Percentiles rank a stretch among this genome's conserved stretches.
Conservation (phyloP, 2,797 vertebrate genomes). For the Notoglanidium macrostoma region DNA sequence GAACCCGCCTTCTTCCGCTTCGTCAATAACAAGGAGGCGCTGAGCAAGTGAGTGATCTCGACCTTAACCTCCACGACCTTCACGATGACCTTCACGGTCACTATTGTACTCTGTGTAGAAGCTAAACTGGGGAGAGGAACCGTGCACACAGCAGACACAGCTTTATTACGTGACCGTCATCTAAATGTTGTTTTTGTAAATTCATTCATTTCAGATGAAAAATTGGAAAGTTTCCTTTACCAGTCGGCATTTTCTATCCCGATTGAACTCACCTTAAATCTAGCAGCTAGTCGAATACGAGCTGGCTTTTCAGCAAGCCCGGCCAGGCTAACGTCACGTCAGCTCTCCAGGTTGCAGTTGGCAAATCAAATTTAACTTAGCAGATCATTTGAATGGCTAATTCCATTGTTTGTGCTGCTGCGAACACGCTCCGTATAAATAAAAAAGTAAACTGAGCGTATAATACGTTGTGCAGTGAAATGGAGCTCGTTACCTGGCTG, state of each 20-base stretch:
- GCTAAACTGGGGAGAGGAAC: not conserved
- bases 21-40: slow-evolving; percentile 88
- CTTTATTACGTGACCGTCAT: not conserved
- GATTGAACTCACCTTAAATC: not conserved
- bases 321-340: not conserved
- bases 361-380: not conserved
- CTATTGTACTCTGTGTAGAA: not conserved
- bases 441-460: not conserved
- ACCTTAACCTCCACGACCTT: not conserved
- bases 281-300: not conserved
- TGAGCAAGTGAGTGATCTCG: slow-evolving; percentile 81
- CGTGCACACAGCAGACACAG: not conserved
- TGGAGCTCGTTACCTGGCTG: not conserved
- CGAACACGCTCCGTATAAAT: not conserved
- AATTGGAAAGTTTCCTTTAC: not conserved
- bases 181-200: not conserved
- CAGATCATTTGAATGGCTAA: not conserved
- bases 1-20: slow-evolving; percentile 91
- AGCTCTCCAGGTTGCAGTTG: not conserved
- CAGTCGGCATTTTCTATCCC: not conserved
- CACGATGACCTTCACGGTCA: not conserved
- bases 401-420: not conserved
- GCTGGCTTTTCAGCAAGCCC: not conserved
- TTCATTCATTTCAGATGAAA: not conserved
- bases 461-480: not conserved